A percentile compares a stretch with the other conserved stretches of the same genome.
Conservation (phyloP, 2,797 vertebrate genomes). For the Sebastes paucispinis region DNA sequence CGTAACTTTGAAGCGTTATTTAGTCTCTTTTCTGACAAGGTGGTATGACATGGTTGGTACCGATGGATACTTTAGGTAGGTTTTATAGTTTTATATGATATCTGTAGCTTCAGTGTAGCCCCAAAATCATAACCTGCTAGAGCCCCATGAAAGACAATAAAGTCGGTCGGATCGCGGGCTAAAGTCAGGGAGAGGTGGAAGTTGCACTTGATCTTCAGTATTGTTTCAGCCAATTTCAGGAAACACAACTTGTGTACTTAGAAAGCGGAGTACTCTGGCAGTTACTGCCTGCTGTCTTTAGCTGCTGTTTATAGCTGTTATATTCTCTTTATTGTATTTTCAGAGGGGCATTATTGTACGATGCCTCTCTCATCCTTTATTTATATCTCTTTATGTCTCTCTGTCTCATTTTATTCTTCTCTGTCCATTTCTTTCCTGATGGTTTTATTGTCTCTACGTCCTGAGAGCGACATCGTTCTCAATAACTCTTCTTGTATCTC, state of each 20-base stretch:
- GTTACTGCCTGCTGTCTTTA: background rate
- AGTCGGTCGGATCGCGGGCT: no score
- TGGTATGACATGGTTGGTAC: no score
- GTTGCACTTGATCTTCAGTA: background rate
- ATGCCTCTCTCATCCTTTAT: conserved; percentile 5
- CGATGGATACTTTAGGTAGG: no score
- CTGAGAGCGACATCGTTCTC: background rate
- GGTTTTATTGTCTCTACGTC: background rate
- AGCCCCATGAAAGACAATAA: no score
- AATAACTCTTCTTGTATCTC: background rate
- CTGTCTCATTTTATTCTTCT: background rate
- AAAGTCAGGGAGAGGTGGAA: background rate
- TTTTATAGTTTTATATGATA: no score
- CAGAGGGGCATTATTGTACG: background rate
- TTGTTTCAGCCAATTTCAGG: no score
- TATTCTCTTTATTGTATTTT: conserved; percentile 24
- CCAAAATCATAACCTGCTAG: no score
- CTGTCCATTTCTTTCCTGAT: background rate
- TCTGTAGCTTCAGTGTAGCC: no score
- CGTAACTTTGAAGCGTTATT: no score
- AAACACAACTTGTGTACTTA: no score
- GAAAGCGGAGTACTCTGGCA: background rate
- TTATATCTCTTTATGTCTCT: conserved; percentile 1
- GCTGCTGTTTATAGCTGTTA: conserved; percentile 17
- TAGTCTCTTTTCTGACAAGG: no score